Percentiles rank a stretch among this genome's conserved stretches.
Conservation (phyloP, 2,888 invertebrate species). For the Volucella bombylans region DNA sequence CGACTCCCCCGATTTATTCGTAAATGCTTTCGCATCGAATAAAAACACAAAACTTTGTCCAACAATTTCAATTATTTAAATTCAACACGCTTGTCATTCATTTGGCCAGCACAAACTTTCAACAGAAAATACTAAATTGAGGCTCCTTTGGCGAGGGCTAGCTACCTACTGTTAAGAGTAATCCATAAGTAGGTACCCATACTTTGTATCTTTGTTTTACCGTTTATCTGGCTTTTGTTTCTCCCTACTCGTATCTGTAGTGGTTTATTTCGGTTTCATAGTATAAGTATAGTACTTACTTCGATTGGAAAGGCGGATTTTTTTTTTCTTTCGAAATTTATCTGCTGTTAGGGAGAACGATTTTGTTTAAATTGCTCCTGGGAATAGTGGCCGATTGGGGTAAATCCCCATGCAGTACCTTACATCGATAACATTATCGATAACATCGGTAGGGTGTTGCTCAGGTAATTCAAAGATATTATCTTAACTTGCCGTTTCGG, state of each 20-base stretch:
- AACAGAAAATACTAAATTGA: conserved; percentile 49
- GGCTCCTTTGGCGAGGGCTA: conserved; percentile 35
- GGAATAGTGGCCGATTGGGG: background rate
- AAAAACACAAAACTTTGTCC: conserved; percentile 37
- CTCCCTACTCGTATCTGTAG: background rate
- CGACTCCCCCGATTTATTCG: background rate
- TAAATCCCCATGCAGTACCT: background rate
- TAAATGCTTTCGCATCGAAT: background rate
- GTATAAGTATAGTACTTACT: background rate
- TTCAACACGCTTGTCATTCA: conserved; percentile 55
- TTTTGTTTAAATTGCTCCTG: conserved; percentile 44
- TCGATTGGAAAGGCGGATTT: conserved; percentile 49
- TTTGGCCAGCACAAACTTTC: conserved; percentile 39
- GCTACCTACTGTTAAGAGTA: background rate
- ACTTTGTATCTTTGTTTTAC: too few relatives aligned
- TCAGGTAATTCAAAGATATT: conserved; percentile 18
- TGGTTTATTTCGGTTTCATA: conserved; percentile 18
- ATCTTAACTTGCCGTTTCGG: background rate
- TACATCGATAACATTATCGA: conserved; percentile 36
- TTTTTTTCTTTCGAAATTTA: conserved; percentile 40
- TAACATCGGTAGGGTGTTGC: conserved; percentile 20
- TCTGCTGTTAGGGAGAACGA: conserved; percentile 40
- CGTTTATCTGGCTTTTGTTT: too few relatives aligned
- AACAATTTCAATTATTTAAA: conserved; percentile 73
- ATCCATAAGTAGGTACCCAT: background rate